phyloP scores from a whole-genome alignment of 2,113 vertebrate genomes.

The Paracanthobrama guichenoti region DNA sequence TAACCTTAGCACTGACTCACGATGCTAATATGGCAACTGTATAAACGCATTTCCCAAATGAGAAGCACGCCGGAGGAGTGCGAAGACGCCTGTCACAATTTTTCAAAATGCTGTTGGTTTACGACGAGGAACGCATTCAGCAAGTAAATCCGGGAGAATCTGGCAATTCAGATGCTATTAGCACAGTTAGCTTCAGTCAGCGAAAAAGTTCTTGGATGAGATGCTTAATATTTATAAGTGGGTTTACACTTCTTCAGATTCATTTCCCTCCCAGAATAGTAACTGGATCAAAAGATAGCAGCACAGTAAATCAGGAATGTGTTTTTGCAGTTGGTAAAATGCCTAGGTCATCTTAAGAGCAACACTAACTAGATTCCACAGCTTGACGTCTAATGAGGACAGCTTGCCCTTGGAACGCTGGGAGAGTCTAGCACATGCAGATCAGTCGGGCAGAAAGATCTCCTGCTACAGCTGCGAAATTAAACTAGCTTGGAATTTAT shows the following conservation, averaged over 20 bases:
- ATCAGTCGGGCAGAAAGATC: constrained; percentile 49
- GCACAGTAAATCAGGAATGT: constrained; percentile 23
- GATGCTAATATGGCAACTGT: constrained; percentile 27
- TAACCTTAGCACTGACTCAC: constrained; percentile 55
- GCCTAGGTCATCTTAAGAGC: constrained; percentile 59
- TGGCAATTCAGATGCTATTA: constrained; percentile 25
- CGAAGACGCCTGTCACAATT: neutral
- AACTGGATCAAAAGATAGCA: constrained; percentile 38
- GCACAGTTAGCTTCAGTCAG: constrained; percentile 23
- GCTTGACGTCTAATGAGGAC: constrained; percentile 61
- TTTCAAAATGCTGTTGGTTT: neutral
- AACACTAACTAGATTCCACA: constrained; percentile 56
- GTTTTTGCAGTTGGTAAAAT: constrained; percentile 40
- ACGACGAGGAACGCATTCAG: neutral
- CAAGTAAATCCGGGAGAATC: neutral
- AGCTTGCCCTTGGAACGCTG: constrained; percentile 54
- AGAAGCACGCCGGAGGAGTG: constrained; percentile 8
- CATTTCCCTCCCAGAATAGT: constrained; percentile 20
- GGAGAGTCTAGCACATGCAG: constrained; percentile 55
- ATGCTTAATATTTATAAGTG: constrained; percentile 31
- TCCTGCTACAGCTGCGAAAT: constrained; percentile 30
- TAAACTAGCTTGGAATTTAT: constrained; percentile 7
- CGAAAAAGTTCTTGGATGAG: neutral
- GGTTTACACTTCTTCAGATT: constrained; percentile 1
- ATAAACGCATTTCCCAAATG: constrained; percentile 34